These are phyloP conservation scores for Brachionus manjavacas DNA, from an alignment of 1,140 invertebrate genomes.

Conservation along the genomic window DNA sequence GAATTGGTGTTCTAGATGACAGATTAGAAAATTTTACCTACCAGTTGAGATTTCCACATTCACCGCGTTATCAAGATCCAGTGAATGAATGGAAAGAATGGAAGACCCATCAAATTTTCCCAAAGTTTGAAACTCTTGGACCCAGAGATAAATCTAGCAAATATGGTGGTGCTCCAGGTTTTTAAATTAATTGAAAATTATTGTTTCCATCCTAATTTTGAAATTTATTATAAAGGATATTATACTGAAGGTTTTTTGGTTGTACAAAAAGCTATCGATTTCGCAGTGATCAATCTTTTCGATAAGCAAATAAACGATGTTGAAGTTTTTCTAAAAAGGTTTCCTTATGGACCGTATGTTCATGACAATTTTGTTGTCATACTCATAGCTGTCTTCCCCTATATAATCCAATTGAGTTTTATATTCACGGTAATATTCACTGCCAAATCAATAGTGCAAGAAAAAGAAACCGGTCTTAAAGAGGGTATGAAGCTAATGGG, in stretches of 20 bases:
- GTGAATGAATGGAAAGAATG: conserved; percentile 60
- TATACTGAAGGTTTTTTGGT: conserved; percentile 66
- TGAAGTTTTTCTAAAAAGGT: conserved; percentile 50
- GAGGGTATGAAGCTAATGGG: conserved; percentile 76
- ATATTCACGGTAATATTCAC: conserved; percentile 56
- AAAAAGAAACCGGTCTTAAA: conserved; percentile 54
- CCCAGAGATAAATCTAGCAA: conserved; percentile 61
- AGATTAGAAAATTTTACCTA: conserved; percentile 53
- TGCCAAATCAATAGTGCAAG: conserved; percentile 52
- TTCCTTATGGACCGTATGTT: conserved; percentile 52
- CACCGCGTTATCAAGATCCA: conserved; percentile 58
- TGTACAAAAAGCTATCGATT: conserved; percentile 65
- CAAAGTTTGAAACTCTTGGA: conserved; percentile 65
- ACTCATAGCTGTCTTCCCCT: conserved; percentile 61
- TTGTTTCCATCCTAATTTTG: not conserved
- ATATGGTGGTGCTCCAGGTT: conserved; percentile 65
- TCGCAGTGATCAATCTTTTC: conserved; percentile 54
- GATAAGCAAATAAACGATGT: conserved; percentile 56
- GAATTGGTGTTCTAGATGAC: conserved; percentile 52
- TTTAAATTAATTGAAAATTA: not conserved
- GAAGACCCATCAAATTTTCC: conserved; percentile 66
- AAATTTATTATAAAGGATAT: conserved; percentile 55
- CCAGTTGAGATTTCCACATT: conserved; percentile 64
- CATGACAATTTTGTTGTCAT: conserved; percentile 53
- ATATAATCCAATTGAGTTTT: conserved; percentile 65